Evolutionary conservation across 2,113 vertebrate genomes (phyloP), one percentile per base, ranked within the genome.

Genomic region (Electrona antarctica): DNA sequence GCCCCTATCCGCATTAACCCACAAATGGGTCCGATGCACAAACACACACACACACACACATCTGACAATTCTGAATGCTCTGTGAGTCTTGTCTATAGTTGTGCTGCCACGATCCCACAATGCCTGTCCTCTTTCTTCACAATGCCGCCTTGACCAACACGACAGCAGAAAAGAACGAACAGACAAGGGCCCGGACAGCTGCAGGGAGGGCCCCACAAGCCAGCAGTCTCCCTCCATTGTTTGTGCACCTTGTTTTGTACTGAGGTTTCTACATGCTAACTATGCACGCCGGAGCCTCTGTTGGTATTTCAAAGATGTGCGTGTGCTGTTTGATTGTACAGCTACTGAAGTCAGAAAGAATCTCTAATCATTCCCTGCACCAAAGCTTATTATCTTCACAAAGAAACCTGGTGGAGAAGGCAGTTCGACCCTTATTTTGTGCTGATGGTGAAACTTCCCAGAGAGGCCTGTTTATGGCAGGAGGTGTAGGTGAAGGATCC

Each of bases 321-420:
- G 46, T 46, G 9, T 50, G 51, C 48, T 57, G 54, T 69, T 82
- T 84, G 71, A 84, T 86, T 81, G 49, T 56, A 41, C 33, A 54
- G 79, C 33, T 11, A 60, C 69, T 64, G 28, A 69, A 85, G 75
- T 73, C 64, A 3, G 87, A 77, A 89, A 82, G 78, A 67, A 63
- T 64, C 52, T 85, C 67, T 88, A 84, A 86, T 88, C 73, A 76
- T 33, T 46, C 69, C 69, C 63, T 74, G 52, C 78, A 85, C 51
- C 46, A 80, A 81, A 69, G 58, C 69, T 69, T 82, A 69, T 85
- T 89, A 88, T 80, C 80, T 84, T 80, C 65, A 54, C 5, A 79
- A 75, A 74, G 50, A 84, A 75, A 51, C 29, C 7, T 68, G 64
- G 68, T 60, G 73, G 79, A 54, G 71, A 65, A 69, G 74, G 50